These are phyloP conservation scores for Stenodema calcarata DNA, from an alignment of 2,888 invertebrate species.

Conservation along the genomic window DNA sequence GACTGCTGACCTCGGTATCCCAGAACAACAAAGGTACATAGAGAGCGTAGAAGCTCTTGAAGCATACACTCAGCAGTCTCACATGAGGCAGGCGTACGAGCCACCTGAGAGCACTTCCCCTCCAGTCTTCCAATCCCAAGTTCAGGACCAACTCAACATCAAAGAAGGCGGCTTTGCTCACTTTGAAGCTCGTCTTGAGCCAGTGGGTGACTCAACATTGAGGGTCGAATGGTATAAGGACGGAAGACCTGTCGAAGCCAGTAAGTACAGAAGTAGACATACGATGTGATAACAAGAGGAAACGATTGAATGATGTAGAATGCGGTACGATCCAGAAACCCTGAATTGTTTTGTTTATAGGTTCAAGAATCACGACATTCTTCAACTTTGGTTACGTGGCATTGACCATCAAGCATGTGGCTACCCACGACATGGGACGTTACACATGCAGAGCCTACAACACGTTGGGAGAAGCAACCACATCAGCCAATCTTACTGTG, in stretches of 20 bases:
- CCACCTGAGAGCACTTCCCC: constrained; percentile 78
- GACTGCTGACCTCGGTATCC: constrained; percentile 85
- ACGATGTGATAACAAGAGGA: not conserved
- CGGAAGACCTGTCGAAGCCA: constrained; percentile 87
- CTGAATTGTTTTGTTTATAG: constrained; percentile 58
- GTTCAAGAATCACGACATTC: constrained; percentile 83
- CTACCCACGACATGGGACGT: constrained; percentile 85
- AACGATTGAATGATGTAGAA: not conserved
- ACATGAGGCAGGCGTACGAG: constrained; percentile 81
- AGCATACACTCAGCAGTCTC: constrained; percentile 78
- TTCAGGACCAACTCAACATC: constrained; percentile 84
- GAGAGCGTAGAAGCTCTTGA: constrained; percentile 91
- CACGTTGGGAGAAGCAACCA: constrained; percentile 82
- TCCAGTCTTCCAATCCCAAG: constrained; percentile 88
- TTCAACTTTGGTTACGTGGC: constrained; percentile 96
- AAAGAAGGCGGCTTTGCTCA: constrained; percentile 94
- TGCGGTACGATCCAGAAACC: not conserved
- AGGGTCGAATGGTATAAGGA: constrained; percentile 93
- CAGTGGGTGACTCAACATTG: constrained; percentile 87
- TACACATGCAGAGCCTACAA: constrained; percentile 91
- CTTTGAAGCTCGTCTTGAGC: constrained; percentile 93
- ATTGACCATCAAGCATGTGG: constrained; percentile 89
- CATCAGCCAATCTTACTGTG: constrained; percentile 81
- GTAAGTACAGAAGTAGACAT: constrained; percentile 62
- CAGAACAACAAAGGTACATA: constrained; percentile 88